Evolutionary conservation across 2,888 invertebrate species (phyloP).

Genomic region (Drosophila vallismaia): DNA sequence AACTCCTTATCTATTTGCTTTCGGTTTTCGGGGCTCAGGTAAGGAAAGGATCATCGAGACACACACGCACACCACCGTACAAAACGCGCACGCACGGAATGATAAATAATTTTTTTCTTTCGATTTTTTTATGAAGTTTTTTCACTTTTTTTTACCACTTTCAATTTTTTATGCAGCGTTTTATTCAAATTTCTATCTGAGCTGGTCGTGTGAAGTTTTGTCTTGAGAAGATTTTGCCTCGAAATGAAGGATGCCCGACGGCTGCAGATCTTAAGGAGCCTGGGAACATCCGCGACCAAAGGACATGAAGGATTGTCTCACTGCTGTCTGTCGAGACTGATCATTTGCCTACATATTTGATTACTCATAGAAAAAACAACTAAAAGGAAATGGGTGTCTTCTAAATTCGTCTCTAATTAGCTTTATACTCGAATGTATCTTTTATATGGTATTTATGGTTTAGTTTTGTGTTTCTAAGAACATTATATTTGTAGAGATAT

Average conservation of each 20-base stretch:
- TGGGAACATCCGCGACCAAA: conserved; percentile 71
- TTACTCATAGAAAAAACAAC: conserved; percentile 10
- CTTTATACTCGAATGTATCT: background rate
- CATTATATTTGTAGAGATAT: too few relatives aligned
- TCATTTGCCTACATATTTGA: conserved; percentile 59
- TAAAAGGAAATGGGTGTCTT: conserved; percentile 27
- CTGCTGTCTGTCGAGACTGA: conserved; percentile 19
- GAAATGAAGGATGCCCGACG: conserved; percentile 47
- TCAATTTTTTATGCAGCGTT: conserved; percentile 64
- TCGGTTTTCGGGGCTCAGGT: conserved; percentile 58
- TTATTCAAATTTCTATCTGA: conserved; percentile 70
- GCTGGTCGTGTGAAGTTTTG: conserved; percentile 68
- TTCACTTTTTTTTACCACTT: conserved; percentile 79
- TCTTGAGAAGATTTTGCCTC: conserved; percentile 51
- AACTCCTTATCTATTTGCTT: conserved; percentile 75
- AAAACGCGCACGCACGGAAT: conserved; percentile 57
- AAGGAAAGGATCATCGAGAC: conserved; percentile 50
- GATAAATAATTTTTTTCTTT: conserved; percentile 73
- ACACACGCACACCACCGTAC: conserved; percentile 23
- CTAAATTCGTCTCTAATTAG: conserved; percentile 48
- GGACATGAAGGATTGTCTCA: conserved; percentile 30
- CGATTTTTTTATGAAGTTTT: conserved; percentile 66
- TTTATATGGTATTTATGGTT: background rate
- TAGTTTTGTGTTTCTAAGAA: too few relatives aligned
- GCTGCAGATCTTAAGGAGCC: conserved; percentile 49